Evolutionary conservation across 30 jellyfish, hydroid and myxozoan species (phyloP), one percentile per base, ranked within the genome.

Genomic region (Mastigias papua): DNA sequence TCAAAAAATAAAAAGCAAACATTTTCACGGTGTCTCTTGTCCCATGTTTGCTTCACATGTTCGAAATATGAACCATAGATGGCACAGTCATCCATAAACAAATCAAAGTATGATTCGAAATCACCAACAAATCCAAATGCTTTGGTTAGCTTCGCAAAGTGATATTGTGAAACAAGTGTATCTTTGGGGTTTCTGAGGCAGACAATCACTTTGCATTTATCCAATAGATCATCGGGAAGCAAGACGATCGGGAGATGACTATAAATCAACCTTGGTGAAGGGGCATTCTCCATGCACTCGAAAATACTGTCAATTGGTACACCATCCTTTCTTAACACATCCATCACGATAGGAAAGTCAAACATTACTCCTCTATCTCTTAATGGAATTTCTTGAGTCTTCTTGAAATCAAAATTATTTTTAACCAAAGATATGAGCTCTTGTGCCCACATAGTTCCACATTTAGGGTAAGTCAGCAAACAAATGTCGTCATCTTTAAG

Each of bases 1-100:
- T 54, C 67, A 21, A 11, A 54, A 19, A 54, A 54, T 3, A 54
- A 3, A 19, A 54, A 10, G 25, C 67, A 54, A 11, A 54, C 23
- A 19, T 54, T 54, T 6, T 19, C 25, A 21, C 17, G 20, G 67
- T 54, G 7, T 21, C 67, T 54, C 27, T 54, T 54, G 9, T 54
- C 27, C 67, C 67, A 54, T 21, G 67, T 2, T 25, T 10, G 5
- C 17, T 16, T 54, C 27, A 54, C 67, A 25, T 54, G 17, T 11
- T 54, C 67, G 67, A 54, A 54, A 54, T 54, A 54, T 2, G 67
- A 54, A 54, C 67, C 67, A 54, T 54, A 54, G 25, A 54, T 19
- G 26, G 7, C 67, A 54, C 9, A 25, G 27, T 54, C 27, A 21
- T 54, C 67, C 67, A 54, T 54, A 54, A 54, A 54, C 27, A 54